Evolutionary conservation across 2,113 vertebrate species (phyloP).

Genomic region (Gymnorhina tibicen): DNA sequence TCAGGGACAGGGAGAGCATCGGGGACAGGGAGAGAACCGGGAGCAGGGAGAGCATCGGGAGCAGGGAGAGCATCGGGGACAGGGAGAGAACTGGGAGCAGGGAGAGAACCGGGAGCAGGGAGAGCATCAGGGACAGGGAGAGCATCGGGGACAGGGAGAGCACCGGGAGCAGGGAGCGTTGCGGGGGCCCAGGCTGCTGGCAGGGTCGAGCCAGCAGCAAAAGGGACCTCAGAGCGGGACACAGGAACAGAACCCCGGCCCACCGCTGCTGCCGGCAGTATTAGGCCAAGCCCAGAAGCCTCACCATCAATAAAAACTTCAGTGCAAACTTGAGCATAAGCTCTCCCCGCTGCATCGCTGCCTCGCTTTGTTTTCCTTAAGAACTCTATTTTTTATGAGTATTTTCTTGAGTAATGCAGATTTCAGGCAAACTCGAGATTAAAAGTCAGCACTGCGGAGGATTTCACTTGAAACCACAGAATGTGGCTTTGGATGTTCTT

Average conservation of each 20-base stretch:
- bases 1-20: rapidly evolving
- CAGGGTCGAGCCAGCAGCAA: neutral
- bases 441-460: rapidly evolving
- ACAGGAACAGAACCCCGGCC: neutral
- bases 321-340: neutral
- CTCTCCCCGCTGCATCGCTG: rapidly evolving
- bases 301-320: neutral
- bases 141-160: rapidly evolving
- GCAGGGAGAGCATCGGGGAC: rapidly evolving
- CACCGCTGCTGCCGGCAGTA: neutral
- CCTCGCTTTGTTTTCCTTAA: neutral
- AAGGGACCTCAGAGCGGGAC: neutral
- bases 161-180: rapidly evolving
- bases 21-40: rapidly evolving
- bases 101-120: rapidly evolving
- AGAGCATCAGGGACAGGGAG: rapidly evolving
- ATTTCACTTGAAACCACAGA: slow-evolving; percentile 5
- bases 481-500: neutral
- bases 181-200: neutral
- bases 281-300: neutral
- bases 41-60: neutral
- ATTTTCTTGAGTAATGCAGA: neutral
- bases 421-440: neutral
- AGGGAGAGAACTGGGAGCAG: rapidly evolving
- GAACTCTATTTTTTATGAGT: neutral